Percentiles rank a stretch among this genome's conserved stretches.
Conservation (phyloP, 2,113 vertebrate species). For the Hemicordylus capensis region DNA sequence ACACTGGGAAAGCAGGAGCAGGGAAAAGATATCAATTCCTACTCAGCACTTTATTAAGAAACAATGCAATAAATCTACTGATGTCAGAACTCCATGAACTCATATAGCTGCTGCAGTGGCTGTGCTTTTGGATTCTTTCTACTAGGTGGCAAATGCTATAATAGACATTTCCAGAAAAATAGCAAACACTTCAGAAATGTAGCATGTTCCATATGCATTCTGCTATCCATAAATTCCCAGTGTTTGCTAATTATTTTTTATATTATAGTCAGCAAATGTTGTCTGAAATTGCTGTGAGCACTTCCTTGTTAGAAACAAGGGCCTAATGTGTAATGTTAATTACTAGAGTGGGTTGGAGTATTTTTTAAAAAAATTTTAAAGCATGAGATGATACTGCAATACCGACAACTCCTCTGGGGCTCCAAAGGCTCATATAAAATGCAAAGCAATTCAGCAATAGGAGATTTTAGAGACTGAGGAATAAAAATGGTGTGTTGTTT, state of each 20-base stretch:
- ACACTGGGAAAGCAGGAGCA: no score
- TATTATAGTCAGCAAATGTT: constrained; percentile 54
- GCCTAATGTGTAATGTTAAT: constrained; percentile 60
- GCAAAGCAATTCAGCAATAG: constrained; percentile 56
- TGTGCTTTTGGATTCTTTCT: constrained; percentile 77
- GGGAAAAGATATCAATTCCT: no score
- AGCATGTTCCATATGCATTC: constrained; percentile 48
- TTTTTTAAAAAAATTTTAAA: constrained; percentile 57
- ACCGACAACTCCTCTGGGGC: constrained; percentile 63
- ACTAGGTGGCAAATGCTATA: constrained; percentile 59
- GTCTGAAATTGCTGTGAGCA: constrained; percentile 45
- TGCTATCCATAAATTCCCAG: constrained; percentile 41
- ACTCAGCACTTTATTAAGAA: no score
- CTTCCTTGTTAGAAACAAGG: constrained; percentile 53
- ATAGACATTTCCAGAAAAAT: constrained; percentile 60
- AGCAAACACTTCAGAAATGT: constrained; percentile 33
- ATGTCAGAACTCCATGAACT: constrained; percentile 60
- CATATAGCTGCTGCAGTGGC: constrained; percentile 75
- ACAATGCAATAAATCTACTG: constrained; percentile 66
- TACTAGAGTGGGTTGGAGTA: constrained; percentile 61
- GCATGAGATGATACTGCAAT: constrained; percentile 53
- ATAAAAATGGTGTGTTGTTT: neutral
- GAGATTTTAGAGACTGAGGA: constrained; percentile 56
- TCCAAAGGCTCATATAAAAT: constrained; percentile 61
- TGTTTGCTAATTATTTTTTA: constrained; percentile 61